Evolutionary conservation across 1,140 invertebrate genomes (phyloP).

Genomic region (Caenorhabditis brenneri): DNA sequence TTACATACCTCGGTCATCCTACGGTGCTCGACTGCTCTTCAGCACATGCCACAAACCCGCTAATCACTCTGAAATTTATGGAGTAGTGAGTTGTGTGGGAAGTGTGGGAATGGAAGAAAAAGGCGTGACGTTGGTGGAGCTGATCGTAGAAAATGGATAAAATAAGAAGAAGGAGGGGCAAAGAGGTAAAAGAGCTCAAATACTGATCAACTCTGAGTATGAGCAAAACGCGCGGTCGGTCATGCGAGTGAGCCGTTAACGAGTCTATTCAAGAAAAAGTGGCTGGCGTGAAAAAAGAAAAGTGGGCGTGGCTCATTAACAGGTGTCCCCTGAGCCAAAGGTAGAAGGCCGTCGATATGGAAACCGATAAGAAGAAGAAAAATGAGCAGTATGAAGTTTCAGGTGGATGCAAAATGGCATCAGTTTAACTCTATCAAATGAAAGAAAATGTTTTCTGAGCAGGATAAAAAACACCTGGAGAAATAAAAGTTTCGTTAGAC

Average conservation of each 20-base stretch:
- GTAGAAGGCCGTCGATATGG: not conserved
- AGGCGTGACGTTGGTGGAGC: not conserved
- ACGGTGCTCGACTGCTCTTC: not conserved
- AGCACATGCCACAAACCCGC: constrained; percentile 34
- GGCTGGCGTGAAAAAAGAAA: not conserved
- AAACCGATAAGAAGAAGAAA: not conserved
- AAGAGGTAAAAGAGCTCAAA: not conserved
- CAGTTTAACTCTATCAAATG: too few species aligned
- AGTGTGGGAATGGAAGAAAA: not conserved
- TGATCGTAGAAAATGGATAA: not conserved
- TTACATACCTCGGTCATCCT: constrained; percentile 35
- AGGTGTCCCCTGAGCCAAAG: not conserved
- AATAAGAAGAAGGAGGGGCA: too few species aligned
- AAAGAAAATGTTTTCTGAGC: too few species aligned
- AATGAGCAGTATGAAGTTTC: not conserved
- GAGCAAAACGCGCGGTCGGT: not conserved
- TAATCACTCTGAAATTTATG: constrained; percentile 30
- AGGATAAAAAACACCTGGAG: too few species aligned
- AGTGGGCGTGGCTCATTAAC: not conserved
- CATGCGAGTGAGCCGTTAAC: constrained; percentile 11
- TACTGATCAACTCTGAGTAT: not conserved
- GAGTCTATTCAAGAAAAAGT: not conserved
- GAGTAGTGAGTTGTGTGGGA: not conserved
- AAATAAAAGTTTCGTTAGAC: too few species aligned
- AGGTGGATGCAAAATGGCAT: not conserved